Conservation (phyloP, 2,797 vertebrate genomes). For the Lacerta bilineata region DNA sequence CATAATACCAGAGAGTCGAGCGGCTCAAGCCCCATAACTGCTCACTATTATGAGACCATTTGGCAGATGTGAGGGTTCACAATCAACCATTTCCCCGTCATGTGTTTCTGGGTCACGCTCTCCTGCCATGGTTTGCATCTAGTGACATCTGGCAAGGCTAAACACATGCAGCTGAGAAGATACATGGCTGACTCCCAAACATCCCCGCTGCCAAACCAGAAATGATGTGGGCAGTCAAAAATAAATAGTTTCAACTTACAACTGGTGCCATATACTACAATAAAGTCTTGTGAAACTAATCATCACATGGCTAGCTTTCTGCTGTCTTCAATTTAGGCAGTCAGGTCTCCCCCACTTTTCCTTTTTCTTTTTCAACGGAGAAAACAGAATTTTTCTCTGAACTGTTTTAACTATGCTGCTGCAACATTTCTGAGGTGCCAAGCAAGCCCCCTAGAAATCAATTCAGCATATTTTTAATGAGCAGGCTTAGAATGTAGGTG, state of each 20-base stretch:
- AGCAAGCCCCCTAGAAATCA: background rate
- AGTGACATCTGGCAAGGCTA: constrained; percentile 1
- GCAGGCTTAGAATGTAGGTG: background rate
- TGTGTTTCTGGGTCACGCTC: constrained; percentile 1
- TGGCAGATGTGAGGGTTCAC: background rate
- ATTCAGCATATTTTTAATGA: background rate
- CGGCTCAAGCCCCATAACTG: no score
- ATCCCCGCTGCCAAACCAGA: background rate
- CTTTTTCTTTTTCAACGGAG: background rate
- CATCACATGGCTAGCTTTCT: background rate
- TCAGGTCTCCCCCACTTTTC: no score
- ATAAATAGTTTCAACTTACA: constrained; percentile 8
- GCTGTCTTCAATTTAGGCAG: background rate
- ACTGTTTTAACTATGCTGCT: background rate
- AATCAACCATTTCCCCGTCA: background rate
- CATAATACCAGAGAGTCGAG: background rate
- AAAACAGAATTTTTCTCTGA: background rate
- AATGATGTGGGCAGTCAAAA: constrained; percentile 1
- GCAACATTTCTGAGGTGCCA: background rate
- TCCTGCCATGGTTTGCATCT: background rate
- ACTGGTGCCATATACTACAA: background rate
- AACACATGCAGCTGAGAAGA: background rate
- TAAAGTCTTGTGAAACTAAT: background rate
- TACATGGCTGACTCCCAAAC: background rate
- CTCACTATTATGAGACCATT: background rate